A percentile compares a stretch with the other conserved stretches of the same genome.
Evolutionary conservation across 2,888 invertebrate species (phyloP).

Genomic region (Heterodera filipjevi): DNA sequence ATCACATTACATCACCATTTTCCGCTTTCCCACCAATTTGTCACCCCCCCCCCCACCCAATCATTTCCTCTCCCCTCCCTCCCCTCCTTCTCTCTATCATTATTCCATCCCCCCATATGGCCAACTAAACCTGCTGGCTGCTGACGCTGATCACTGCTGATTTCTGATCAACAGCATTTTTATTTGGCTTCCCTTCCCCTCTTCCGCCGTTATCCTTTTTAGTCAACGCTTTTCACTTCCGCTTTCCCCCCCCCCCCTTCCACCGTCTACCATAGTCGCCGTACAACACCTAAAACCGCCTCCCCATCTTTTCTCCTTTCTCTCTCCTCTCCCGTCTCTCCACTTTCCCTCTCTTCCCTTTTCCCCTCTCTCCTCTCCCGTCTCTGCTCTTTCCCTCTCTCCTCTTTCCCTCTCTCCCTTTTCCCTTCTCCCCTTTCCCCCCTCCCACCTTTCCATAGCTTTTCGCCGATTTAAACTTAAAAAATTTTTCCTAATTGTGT

Average conservation of each 20-base stretch:
- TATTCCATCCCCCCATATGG: not conserved
- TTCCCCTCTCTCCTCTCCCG: too few species aligned
- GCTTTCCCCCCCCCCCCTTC: not conserved
- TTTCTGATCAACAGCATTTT: not conserved
- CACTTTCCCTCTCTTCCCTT: too few species aligned
- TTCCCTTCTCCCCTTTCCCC: too few species aligned
- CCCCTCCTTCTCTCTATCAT: not conserved
- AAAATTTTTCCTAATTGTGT: not conserved
- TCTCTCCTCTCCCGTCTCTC: too few species aligned
- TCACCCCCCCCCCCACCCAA: not conserved
- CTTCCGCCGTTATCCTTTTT: not conserved
- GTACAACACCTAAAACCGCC: not conserved
- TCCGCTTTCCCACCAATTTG: not conserved
- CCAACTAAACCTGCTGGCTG: slow-evolving; percentile 3
- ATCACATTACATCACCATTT: not conserved
- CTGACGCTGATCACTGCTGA: not conserved
- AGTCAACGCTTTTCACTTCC: not conserved
- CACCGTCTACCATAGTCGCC: not conserved
- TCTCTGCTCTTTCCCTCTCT: too few species aligned
- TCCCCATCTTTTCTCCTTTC: too few species aligned
- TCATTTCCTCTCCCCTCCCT: not conserved
- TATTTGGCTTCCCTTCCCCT: not conserved
- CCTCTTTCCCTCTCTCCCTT: too few species aligned
- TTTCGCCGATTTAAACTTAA: not conserved
- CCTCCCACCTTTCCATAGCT: too few species aligned